Evolutionary conservation across 2,797 vertebrate species (phyloP).

Genomic region (Acrossocheilus wenchowensis): DNA sequence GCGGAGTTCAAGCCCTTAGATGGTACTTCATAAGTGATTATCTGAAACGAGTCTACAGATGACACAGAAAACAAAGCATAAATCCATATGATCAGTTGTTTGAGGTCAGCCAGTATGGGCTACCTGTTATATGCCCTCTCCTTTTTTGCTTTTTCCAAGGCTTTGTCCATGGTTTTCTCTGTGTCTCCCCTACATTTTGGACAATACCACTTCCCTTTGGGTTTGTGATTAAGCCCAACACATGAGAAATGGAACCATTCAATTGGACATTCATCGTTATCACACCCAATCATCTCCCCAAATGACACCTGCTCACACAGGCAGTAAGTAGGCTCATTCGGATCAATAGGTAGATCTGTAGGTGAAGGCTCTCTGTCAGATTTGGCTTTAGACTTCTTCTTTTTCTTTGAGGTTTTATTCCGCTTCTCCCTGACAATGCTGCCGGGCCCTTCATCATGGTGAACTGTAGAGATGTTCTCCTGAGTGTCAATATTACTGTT

Average conservation of each 20-base stretch:
- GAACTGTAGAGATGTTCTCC: slow-evolving; percentile 88
- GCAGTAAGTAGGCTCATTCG: slow-evolving; percentile 97
- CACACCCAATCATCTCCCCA: slow-evolving; percentile 98
- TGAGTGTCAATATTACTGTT: slow-evolving; percentile 86
- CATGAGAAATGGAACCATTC: slow-evolving; percentile 99
- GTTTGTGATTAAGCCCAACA: slow-evolving; percentile 95
- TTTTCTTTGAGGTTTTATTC: slow-evolving; percentile 91
- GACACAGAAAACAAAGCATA: slow-evolving; percentile 48
- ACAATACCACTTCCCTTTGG: slow-evolving; percentile 98
- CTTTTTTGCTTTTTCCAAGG: slow-evolving; percentile 94
- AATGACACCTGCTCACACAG: slow-evolving; percentile 97
- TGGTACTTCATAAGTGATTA: slow-evolving; percentile 29
- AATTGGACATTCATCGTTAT: slow-evolving; percentile 95
- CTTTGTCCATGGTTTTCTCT: slow-evolving; percentile 98
- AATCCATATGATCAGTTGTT: slow-evolving; percentile 15
- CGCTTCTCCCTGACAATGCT: slow-evolving; percentile 91
- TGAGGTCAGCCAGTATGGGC: slow-evolving; percentile 67
- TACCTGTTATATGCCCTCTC: slow-evolving; percentile 95
- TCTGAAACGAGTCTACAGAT: background rate
- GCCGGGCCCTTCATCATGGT: slow-evolving; percentile 82
- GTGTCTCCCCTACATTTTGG: slow-evolving; percentile 95
- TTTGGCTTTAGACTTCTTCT: slow-evolving; percentile 95
- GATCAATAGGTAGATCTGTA: slow-evolving; percentile 95
- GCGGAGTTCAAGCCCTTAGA: slow-evolving; percentile 28
- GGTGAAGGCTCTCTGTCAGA: slow-evolving; percentile 93